Base-by-base conservation (phyloP, 2,113 vertebrate species). In the Sakesphorus luctuosus region DNA sequence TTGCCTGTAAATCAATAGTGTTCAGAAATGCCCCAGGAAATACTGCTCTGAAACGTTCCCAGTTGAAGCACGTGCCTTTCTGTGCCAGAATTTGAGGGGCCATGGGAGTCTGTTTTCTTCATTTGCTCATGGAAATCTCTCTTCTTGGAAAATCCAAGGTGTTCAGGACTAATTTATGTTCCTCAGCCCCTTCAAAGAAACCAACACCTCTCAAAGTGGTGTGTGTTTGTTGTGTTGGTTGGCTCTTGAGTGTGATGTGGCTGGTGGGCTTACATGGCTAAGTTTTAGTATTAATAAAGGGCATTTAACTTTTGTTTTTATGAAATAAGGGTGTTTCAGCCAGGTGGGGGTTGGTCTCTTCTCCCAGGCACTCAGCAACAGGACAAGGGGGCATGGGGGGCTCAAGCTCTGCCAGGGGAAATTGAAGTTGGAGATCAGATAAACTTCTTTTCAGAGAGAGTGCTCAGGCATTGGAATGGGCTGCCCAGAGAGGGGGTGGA, bases 11-110 rank as follows among this genome's bases (percentile, higher is more conserved):
- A 89, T 75, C 86, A 92, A 43, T 61, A 61, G 43, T 31, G 8
- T 11, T 89, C 83, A 92, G 92, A 81, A 91, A 55, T 81, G 82
- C 92, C 92, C 92, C 90, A 38, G 93, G 90, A 96, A 97, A 86
- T 72, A 55, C 8, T 86, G 62, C 71, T 95, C 85, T 90, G 85
- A 81, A 95, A 74, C 44, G n/a, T 62, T 18, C 76, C 75, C 65
- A 65, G 2, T 75, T 80, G 79, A 72, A 90, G 88, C 82, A 43
- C 79, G 56, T 52, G 36, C 38, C 63, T 93, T 81, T 79, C 84
- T 52, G 43, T 25, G 84, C 65, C 68, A 46, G 83, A 44, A 52
- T 87, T 86, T 19, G 92, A 90, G 90, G 65, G 72, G 65, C 72
- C 84, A 83, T 65, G 78, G 75, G 79, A 91, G 47, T 52, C 76